Percentiles rank a stretch among this genome's conserved stretches.
Conservation (phyloP, 2,797 vertebrate species). For the Lycodopsis pacificus region DNA sequence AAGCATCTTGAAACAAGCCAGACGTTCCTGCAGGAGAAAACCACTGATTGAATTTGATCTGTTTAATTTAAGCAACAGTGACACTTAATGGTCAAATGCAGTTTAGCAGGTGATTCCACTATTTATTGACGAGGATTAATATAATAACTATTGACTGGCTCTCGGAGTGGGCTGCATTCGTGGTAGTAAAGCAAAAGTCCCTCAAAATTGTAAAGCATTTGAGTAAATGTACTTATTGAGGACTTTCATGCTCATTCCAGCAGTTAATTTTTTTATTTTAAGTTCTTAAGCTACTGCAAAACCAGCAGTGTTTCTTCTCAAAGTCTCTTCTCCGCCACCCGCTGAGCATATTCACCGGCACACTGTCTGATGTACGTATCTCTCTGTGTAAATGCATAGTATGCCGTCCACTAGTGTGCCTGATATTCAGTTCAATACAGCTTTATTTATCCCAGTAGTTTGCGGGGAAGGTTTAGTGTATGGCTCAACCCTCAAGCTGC, state of each 20-base stretch:
- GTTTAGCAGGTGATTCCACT: background rate
- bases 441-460: background rate
- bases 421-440: background rate
- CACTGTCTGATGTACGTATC: background rate
- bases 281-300: background rate
- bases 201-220: background rate
- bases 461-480: background rate
- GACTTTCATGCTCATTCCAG: too few relatives aligned
- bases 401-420: background rate
- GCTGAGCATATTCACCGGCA: slow-evolving; percentile 7
- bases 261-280: too few relatives aligned
- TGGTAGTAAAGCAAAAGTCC: background rate
- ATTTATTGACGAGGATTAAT: background rate
- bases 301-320: background rate
- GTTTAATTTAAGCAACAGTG: slow-evolving; percentile 32
- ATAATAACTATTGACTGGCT: background rate
- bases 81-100: background rate
- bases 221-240: background rate
- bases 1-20: slow-evolving; percentile 32
- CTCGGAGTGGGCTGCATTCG: too few relatives aligned
- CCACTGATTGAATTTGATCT: background rate
- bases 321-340: background rate
- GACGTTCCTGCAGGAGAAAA: slow-evolving; percentile 13
- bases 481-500: background rate
- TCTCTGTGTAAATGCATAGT: background rate